These are phyloP conservation scores for Gyrodactylus bullatarudis DNA, from an alignment of 1,140 invertebrate species.

Conservation along the genomic window DNA sequence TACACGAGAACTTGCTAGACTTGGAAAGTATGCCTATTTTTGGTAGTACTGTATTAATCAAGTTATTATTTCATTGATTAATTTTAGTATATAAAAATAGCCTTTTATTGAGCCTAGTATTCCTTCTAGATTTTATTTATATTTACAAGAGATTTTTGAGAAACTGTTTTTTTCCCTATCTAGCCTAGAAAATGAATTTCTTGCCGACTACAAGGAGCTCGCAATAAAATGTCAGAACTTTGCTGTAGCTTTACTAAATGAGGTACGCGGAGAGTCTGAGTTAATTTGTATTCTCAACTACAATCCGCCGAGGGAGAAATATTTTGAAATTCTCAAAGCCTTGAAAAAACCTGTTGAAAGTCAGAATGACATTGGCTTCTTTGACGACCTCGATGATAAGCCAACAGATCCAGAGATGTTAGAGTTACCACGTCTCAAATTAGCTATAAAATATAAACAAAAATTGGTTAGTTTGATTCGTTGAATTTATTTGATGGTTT, in stretches of 20 bases:
- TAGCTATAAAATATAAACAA: constrained; percentile 78
- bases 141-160: too few relatives aligned
- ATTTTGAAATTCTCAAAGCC: background rate
- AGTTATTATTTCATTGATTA: background rate
- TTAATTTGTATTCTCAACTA: constrained; percentile 15
- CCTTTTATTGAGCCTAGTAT: background rate
- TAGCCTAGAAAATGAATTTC: constrained; percentile 22
- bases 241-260: constrained; percentile 16
- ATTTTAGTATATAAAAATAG: background rate
- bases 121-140: constrained; percentile 1
- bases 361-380: background rate
- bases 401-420: background rate
- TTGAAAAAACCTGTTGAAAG: background rate
- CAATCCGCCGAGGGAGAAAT: background rate
- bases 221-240: constrained; percentile 22
- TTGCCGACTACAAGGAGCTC: constrained; percentile 25
- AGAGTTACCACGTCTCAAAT: constrained; percentile 51
- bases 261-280: constrained; percentile 17
- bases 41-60: background rate
- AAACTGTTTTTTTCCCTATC: too few relatives aligned
- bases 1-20: constrained; percentile 22
- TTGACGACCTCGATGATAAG: background rate
- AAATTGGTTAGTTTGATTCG: constrained; percentile 40
- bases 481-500: background rate
- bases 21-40: constrained; percentile 14